Percentiles rank a stretch among this genome's conserved stretches.
phyloP scores from a whole-genome alignment of 2,113 vertebrate genomes.

The Arizona elegans region DNA sequence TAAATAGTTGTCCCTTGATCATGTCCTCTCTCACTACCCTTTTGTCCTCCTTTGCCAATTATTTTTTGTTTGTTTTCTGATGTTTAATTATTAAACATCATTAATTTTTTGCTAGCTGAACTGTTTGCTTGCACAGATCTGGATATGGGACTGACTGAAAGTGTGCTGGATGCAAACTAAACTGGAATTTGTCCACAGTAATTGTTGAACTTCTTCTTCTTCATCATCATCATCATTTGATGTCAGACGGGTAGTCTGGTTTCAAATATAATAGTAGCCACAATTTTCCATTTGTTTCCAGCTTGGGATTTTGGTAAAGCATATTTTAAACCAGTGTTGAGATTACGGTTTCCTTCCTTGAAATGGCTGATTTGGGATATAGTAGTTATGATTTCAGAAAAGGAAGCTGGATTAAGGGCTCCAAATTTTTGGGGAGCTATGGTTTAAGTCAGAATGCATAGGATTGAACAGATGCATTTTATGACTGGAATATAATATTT shows the following conservation, averaged over 20 bases:
- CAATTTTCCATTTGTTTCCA: not conserved
- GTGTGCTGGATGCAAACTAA: not conserved
- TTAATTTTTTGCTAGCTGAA: not conserved
- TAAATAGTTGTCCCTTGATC: not conserved
- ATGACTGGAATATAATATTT: not conserved
- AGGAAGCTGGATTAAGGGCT: not conserved
- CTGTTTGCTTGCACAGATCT: not conserved
- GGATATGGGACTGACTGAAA: not conserved
- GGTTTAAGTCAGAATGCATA: not conserved
- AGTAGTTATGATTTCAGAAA: not conserved
- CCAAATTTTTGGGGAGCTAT: too few species aligned
- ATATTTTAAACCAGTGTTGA: not conserved
- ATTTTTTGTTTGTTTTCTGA: not conserved
- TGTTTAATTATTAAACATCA: not conserved
- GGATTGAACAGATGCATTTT: not conserved
- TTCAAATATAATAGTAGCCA: not conserved
- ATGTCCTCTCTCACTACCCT: not conserved
- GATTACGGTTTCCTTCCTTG: not conserved
- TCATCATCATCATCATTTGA: not conserved
- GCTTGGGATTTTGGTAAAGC: not conserved
- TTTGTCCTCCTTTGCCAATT: not conserved
- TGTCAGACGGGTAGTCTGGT: not conserved
- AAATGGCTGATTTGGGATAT: not conserved
- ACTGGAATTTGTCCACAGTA: not conserved
- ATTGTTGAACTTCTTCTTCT: not conserved